Conservation (phyloP, 2,888 invertebrate genomes). For the Lasioglossum figueresi region DNA sequence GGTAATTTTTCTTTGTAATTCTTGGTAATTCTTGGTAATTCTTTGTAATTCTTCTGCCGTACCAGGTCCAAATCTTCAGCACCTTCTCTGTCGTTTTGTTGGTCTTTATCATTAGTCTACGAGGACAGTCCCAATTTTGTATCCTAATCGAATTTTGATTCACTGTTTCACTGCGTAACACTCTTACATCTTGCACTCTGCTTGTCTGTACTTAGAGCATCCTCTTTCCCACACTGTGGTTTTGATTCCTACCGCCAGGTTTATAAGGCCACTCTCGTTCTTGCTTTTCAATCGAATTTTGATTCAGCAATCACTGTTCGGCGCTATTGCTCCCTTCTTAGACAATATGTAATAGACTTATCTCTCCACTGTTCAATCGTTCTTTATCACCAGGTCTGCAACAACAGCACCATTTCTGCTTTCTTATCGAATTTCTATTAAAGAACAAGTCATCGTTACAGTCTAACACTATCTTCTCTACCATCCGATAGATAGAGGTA, state of each 20-base stretch:
- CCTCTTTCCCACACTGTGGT: no score
- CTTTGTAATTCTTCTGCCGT: no score
- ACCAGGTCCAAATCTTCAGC: no score
- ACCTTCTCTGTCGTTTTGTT: not conserved
- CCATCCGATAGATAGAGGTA: no score
- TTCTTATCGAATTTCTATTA: not conserved
- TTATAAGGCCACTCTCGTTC: not conserved
- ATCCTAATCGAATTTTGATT: not conserved
- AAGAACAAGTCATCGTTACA: not conserved
- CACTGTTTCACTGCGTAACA: not conserved
- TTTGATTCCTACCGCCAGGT: not conserved
- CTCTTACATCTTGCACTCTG: not conserved
- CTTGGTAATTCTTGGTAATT: no score
- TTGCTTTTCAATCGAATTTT: not conserved
- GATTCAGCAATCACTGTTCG: not conserved
- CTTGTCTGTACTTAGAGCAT: no score
- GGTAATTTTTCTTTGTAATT: no score
- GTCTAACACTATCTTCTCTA: not conserved
- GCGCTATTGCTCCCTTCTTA: not conserved
- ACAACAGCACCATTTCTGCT: not conserved
- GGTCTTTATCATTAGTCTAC: not conserved
- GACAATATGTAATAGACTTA: not conserved
- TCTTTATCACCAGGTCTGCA: not conserved
- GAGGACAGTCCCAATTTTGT: not conserved
- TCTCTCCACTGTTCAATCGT: not conserved